Conservation (phyloP, 2,113 vertebrate species). For the Odobenus rosmarus region DNA sequence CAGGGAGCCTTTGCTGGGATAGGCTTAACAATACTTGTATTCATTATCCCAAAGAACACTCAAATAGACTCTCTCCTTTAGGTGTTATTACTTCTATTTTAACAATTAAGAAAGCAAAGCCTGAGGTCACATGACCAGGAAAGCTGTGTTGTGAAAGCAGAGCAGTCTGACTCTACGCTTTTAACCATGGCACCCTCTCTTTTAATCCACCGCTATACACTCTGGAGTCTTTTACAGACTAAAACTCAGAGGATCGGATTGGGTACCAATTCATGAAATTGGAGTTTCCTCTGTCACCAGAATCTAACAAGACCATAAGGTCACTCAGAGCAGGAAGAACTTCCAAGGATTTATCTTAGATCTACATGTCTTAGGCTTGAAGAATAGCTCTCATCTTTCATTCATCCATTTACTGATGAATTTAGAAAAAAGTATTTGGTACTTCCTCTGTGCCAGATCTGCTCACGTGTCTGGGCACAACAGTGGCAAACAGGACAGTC, state of each 20-base stretch:
- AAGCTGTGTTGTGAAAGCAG: not conserved
- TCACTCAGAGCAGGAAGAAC: not conserved
- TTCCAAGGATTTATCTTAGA: not conserved
- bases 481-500: not conserved
- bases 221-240: not conserved
- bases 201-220: not conserved
- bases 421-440: not conserved
- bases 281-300: not conserved
- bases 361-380: not conserved
- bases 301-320: not conserved
- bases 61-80: not conserved
- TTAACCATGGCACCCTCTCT: fast-evolving
- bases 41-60: not conserved
- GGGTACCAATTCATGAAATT: not conserved
- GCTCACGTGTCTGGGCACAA: not conserved
- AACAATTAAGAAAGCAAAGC: not conserved
- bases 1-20: not conserved
- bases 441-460: not conserved
- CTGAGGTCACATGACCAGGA: not conserved
- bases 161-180: too few species aligned
- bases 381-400: not conserved
- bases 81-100: not conserved
- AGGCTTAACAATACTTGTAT: not conserved
- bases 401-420: not conserved
- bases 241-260: not conserved